A percentile compares a stretch with the other conserved stretches of the same genome.
Conservation (phyloP, 2,888 invertebrate species). For the Meiosimyza decipiens region DNA sequence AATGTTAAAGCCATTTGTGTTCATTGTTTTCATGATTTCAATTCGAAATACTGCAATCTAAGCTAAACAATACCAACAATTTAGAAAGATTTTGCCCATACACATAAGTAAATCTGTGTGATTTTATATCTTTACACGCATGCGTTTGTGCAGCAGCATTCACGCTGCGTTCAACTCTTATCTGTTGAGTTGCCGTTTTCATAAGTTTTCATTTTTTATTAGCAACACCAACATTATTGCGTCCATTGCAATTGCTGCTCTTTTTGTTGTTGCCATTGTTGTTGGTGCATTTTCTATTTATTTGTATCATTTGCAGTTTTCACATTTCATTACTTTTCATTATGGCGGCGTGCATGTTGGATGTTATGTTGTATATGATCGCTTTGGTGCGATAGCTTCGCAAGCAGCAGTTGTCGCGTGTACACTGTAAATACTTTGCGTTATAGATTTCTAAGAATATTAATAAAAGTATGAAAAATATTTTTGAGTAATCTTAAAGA, state of each 20-base stretch:
- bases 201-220: constrained; percentile 27
- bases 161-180: background rate
- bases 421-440: background rate
- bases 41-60: too few relatives aligned
- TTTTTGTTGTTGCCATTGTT: constrained; percentile 15
- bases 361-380: constrained; percentile 12
- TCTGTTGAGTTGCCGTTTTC: constrained; percentile 4
- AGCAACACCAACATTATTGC: background rate
- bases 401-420: too few relatives aligned
- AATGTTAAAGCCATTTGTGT: background rate
- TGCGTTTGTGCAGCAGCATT: background rate
- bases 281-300: constrained; percentile 28
- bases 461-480: too few relatives aligned
- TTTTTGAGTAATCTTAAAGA: too few relatives aligned
- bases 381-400: background rate
- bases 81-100: background rate
- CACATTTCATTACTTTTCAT: constrained; percentile 37
- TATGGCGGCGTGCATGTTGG: constrained; percentile 29
- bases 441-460: too few relatives aligned
- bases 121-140: background rate
- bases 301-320: constrained; percentile 37
- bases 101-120: background rate
- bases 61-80: too few relatives aligned
- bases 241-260: constrained; percentile 35
- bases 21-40: too few relatives aligned